phyloP scores from a whole-genome alignment of 2,888 invertebrate species.

The Siphlonurus alternatus region DNA sequence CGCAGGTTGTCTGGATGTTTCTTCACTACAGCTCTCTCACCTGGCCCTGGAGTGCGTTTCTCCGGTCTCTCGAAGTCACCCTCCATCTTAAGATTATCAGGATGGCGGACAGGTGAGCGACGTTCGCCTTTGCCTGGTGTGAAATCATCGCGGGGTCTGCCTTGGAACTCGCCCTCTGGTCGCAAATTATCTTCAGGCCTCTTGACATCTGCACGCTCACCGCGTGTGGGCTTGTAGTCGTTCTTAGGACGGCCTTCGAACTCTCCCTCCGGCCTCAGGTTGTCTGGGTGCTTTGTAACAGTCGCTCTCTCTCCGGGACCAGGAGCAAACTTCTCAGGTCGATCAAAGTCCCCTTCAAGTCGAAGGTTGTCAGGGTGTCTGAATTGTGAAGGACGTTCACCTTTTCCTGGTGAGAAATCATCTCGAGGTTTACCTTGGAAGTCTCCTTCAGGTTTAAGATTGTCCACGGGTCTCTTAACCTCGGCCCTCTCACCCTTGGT shows the following conservation, averaged over 20 bases:
- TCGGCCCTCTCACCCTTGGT: slow-evolving; percentile 17
- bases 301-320: slow-evolving; percentile 17
- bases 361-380: slow-evolving; percentile 29
- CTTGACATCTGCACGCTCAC: slow-evolving; percentile 37
- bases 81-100: slow-evolving; percentile 23
- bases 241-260: slow-evolving; percentile 19
- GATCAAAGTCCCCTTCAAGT: slow-evolving; percentile 30
- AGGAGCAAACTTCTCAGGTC: slow-evolving; percentile 22
- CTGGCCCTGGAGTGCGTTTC: slow-evolving; percentile 13
- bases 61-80: slow-evolving; percentile 27
- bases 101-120: slow-evolving; percentile 23
- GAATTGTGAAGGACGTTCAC: slow-evolving; percentile 15
- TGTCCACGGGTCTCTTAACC: slow-evolving; percentile 16
- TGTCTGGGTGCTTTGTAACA: slow-evolving; percentile 23
- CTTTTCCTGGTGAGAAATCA: slow-evolving; percentile 11
- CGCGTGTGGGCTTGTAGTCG: slow-evolving; percentile 33
- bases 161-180: slow-evolving; percentile 40
- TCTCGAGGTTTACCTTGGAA: slow-evolving; percentile 9
- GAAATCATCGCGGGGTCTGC: slow-evolving; percentile 27
- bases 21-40: slow-evolving; percentile 19
- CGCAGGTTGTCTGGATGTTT: slow-evolving; percentile 31
- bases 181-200: slow-evolving; percentile 39
- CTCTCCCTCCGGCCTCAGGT: slow-evolving; percentile 16
- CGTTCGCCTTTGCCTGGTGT: slow-evolving; percentile 24
- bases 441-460: slow-evolving; percentile 19